Base-by-base conservation (phyloP, 2,113 vertebrate genomes). In the Serilophus lunatus region DNA sequence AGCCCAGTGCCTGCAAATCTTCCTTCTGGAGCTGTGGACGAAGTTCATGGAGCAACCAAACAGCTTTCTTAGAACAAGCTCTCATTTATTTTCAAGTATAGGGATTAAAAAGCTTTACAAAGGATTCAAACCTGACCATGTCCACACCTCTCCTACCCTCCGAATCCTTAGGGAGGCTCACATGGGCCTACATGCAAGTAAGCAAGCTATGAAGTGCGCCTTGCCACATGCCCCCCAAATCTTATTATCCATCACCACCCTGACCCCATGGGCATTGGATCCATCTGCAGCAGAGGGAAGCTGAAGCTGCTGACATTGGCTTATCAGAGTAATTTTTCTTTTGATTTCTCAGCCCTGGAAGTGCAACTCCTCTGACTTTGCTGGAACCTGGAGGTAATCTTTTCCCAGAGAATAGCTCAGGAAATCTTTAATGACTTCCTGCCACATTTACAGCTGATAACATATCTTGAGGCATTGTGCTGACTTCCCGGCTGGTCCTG, bases 371-470 rank as follows among this genome's bases (percentile, higher is more conserved):
- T 56, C 45, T 74, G 64, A 24, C 29, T 87, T 56, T 68, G 68
- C 47, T 3, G 16, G 63, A 85, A 50, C 45, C 66, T 87, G 50
- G 50, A 91, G 29, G 12, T 69, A 69, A 18, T 35, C 13, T 94
- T 93, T 94, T 94, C 92, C 79, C 68, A 93, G 82, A 68, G 85
- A 90, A 85, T 2, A 66, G 66, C 50, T 92, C 87, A 90, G 88
- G 92, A 96, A 95, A 47, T 93, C 76, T 88, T 95, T 93, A 95
- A 96, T 93, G 85, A 90, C 79, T 95, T 96, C 94, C 94, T 92
- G 75, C 79, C 82, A 78, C 87, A 88, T 96, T 90, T 79, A 78
- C 66, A 82, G 70, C 35, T 0, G 68, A 82, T 96, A 96, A 81
- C 1, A 0, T 92, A 94, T 88, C 82, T 93, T 0, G 0, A 84